phyloP scores from a whole-genome alignment of 2,113 vertebrate species.

The Nothobranchius furzeri region DNA sequence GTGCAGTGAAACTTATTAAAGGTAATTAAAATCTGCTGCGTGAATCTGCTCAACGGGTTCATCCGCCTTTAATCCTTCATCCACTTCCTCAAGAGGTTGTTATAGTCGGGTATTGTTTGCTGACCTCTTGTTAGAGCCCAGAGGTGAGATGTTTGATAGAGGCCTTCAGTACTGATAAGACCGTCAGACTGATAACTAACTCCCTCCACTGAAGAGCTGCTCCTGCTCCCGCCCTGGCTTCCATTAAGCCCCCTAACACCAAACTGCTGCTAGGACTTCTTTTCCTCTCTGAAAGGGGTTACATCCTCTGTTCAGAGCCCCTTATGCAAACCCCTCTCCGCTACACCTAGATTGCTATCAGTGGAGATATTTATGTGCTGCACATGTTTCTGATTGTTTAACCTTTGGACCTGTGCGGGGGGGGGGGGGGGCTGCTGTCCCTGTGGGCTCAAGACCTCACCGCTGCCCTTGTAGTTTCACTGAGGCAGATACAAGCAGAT shows the following conservation, averaged over 20 bases:
- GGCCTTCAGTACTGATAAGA: slow-evolving; percentile 68
- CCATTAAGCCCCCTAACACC: slow-evolving; percentile 60
- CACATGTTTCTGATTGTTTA: slow-evolving; percentile 77
- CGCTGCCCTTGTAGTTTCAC: slow-evolving; percentile 49
- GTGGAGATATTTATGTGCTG: slow-evolving; percentile 69
- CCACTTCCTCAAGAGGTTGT: slow-evolving; percentile 45
- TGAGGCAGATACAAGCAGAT: slow-evolving; percentile 42
- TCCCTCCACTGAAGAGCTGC: slow-evolving; percentile 54
- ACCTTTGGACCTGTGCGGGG: slow-evolving; percentile 67
- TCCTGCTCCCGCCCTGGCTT: slow-evolving; percentile 45
- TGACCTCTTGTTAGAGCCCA: slow-evolving; percentile 69
- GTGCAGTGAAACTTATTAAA: not conserved
- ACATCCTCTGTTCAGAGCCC: slow-evolving; percentile 57
- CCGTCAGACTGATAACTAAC: slow-evolving; percentile 64
- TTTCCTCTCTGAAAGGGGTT: slow-evolving; percentile 53
- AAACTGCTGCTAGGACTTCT: slow-evolving; percentile 35
- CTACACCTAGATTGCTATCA: slow-evolving; percentile 59
- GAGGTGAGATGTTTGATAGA: slow-evolving; percentile 73
- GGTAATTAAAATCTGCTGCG: slow-evolving; percentile 7
- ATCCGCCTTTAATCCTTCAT: slow-evolving; percentile 23
- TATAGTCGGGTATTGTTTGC: slow-evolving; percentile 32
- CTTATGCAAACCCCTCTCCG: slow-evolving; percentile 54
- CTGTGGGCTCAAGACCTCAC: slow-evolving; percentile 36
- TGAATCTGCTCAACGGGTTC: slow-evolving; percentile 13
- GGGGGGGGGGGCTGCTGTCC: slow-evolving; percentile 45